Percentiles rank a stretch among this genome's conserved stretches.
phyloP scores from a whole-genome alignment of 1,140 invertebrate species.

The Lasioglossum baleicum region DNA sequence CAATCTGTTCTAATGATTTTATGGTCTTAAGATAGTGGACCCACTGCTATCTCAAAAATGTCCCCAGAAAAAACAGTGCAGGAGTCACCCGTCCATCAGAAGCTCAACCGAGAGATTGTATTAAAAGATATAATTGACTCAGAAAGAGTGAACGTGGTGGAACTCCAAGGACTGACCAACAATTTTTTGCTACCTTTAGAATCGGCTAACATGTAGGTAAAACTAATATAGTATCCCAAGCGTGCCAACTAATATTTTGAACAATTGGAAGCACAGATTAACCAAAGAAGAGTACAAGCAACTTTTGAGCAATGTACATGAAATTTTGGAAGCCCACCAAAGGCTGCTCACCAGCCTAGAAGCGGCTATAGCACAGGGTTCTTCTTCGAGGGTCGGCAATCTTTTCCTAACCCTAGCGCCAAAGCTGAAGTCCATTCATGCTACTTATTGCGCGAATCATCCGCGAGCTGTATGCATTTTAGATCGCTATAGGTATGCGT shows the following conservation, averaged over 20 bases:
- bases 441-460: slow-evolving; percentile 94
- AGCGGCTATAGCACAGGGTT: slow-evolving; percentile 84
- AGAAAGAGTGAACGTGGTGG: slow-evolving; percentile 92
- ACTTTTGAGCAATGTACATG: slow-evolving; percentile 92
- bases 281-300: slow-evolving; percentile 91
- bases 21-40: slow-evolving; percentile 34
- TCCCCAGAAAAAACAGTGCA: slow-evolving; percentile 83
- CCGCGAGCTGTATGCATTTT: slow-evolving; percentile 94
- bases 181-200: slow-evolving; percentile 92
- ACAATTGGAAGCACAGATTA: slow-evolving; percentile 82
- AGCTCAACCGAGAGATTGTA: slow-evolving; percentile 88
- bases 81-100: slow-evolving; percentile 82
- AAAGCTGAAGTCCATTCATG: slow-evolving; percentile 91
- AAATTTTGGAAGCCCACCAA: slow-evolving; percentile 91
- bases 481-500: slow-evolving; percentile 91
- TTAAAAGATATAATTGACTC: slow-evolving; percentile 96
- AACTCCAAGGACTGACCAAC: slow-evolving; percentile 90
- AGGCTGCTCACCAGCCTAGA: slow-evolving; percentile 89
- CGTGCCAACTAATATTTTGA: not conserved
- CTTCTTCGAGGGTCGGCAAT: slow-evolving; percentile 93
- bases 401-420: slow-evolving; percentile 93
- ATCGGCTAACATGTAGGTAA: slow-evolving; percentile 90
- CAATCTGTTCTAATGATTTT: too few species aligned
- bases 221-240: not conserved
- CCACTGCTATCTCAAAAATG: slow-evolving; percentile 63